Evolutionary conservation across 2,888 invertebrate genomes (phyloP).

Genomic region (Lampropteryx suffumata): DNA sequence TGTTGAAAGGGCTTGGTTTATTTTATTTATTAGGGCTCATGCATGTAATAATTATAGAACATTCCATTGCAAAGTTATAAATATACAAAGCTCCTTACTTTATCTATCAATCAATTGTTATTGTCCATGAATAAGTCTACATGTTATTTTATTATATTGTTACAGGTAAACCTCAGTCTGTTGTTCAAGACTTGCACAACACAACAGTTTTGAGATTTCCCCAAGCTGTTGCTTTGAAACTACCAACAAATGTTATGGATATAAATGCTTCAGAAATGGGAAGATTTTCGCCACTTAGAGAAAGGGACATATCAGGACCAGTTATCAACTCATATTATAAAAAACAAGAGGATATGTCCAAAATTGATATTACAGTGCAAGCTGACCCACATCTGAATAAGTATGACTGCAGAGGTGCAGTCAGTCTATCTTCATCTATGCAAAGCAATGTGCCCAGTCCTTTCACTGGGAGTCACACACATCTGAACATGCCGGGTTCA

Average conservation of each 20-base stretch:
- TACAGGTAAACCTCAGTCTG: conserved; percentile 49
- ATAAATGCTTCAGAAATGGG: conserved; percentile 85
- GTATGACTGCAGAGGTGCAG: conserved; percentile 86
- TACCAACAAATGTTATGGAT: conserved; percentile 85
- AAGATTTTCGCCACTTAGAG: conserved; percentile 85
- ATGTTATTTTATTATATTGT: neutral
- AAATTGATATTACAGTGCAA: conserved; percentile 63
- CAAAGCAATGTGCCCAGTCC: conserved; percentile 90
- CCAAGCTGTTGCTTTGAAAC: conserved; percentile 75
- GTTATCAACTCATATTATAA: conserved; percentile 77
- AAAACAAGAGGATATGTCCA: conserved; percentile 48
- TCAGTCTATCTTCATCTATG: conserved; percentile 87
- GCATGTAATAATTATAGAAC: no score
- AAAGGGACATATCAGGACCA: conserved; percentile 85
- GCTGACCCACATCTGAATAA: conserved; percentile 84
- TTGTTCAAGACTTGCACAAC: conserved; percentile 69
- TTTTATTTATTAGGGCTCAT: no score
- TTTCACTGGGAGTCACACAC: conserved; percentile 84
- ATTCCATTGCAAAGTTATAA: no score
- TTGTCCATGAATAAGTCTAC: no score
- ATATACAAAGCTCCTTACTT: no score
- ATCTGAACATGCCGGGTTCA: conserved; percentile 90
- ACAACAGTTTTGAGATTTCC: conserved; percentile 78
- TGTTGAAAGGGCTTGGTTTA: no score
- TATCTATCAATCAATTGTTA: no score